Evolutionary conservation across 2,113 vertebrate species (phyloP), one percentile per base, ranked within the genome.

Genomic region (Chaetops frenatus): DNA sequence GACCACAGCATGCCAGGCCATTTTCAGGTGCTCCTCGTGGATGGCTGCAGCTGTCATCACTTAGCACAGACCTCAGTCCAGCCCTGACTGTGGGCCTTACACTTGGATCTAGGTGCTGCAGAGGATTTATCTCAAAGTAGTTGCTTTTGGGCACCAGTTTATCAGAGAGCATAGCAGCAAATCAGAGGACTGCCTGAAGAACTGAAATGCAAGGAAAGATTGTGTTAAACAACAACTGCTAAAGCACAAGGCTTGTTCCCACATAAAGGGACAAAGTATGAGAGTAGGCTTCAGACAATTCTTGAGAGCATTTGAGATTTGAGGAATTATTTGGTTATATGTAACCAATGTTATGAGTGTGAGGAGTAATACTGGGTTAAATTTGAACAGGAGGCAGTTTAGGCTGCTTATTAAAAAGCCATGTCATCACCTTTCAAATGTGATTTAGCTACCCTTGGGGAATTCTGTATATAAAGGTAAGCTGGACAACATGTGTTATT

Each of bases 351-450:
- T 47, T 64, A 25, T 12, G 21, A 86, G 38, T 38, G 2, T 17
- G 19, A 93, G 73, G 9, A 60, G 48, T 51, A 40, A 36, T 25
- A 67, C 16, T 64, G 53, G 19, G 48, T 72, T 93, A 79, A 67
- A 79, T 56, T 25, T 60, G 53, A 87, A 56, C 44, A 40, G 66
- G 20, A 18, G 24, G 27, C 50, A 76, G 65, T 79, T 89, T 79
- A 76, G 53, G 50, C 47, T 87, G 61, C 24, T 35, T 71, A 10
- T 71, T 44, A 29, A 67, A 64, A 80, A 85, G 14, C 0, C 0
- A 66, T 76, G 27, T 90, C 61, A 79, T 95, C 58, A 81, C 50
- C 79, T 92, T 92, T 86, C 85, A 72, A 61, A 76, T 66, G 54
- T 65, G 42, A 65, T 90, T 88, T 88, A 83, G 19, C 67, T 86